Percentiles rank a stretch among this genome's conserved stretches.
phyloP scores from a whole-genome alignment of 2,888 invertebrate genomes.

The Lasioglossum pauxillum region DNA sequence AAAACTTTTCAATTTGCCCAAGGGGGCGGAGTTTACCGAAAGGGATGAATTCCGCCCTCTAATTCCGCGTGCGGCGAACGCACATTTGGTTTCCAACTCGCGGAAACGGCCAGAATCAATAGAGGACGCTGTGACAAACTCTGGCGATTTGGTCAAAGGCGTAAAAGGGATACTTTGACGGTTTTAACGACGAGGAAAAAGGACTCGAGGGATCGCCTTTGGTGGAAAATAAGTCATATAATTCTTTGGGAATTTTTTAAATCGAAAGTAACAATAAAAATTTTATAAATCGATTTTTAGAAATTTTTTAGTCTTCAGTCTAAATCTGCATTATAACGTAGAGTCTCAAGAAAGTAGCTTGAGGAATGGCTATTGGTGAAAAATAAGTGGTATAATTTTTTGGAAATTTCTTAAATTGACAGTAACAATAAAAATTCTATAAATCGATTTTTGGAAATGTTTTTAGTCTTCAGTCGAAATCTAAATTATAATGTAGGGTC shows the following conservation, averaged over 20 bases:
- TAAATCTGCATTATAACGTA: no score
- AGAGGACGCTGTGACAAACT: background rate
- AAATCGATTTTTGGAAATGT: no score
- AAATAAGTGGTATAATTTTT: no score
- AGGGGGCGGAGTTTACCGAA: slow-evolving; percentile 8
- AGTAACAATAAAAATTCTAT: no score
- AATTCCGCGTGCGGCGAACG: background rate
- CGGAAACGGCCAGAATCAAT: background rate
- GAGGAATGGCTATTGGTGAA: no score
- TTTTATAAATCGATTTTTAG: no score
- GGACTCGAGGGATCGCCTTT: background rate
- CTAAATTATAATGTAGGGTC: no score
- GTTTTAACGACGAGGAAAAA: background rate
- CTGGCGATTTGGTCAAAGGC: background rate
- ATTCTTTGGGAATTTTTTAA: background rate
- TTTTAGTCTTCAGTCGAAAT: no score
- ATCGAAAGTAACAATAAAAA: no score
- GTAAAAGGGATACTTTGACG: background rate
- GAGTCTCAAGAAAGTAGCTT: no score
- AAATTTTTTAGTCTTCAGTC: no score
- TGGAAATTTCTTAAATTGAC: no score
- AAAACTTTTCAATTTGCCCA: slow-evolving; percentile 45
- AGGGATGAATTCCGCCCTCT: slow-evolving; percentile 5
- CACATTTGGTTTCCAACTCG: background rate
- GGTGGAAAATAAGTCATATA: background rate